Base-by-base conservation (phyloP, 2,888 invertebrate species). In the Agrotis exclamationis region DNA sequence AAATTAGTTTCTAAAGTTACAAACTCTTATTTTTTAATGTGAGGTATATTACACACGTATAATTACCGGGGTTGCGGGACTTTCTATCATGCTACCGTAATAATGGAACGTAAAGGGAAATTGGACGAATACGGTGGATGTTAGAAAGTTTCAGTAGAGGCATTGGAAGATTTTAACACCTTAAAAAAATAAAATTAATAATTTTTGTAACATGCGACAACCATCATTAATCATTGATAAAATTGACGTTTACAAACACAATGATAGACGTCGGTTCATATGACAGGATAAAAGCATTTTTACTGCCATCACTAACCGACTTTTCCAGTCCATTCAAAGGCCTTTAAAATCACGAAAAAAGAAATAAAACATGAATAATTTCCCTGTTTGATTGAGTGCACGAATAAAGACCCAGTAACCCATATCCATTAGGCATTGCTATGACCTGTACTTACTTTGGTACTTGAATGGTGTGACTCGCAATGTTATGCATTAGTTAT, bases 401-500 rank as follows among this genome's bases (percentile, higher is more conserved):
- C 51, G 65, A 70, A 74, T 75, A 70, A 78, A 83, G 72, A 66
- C 50, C 72, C 59, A 74, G 74, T 83, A 70, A 85, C 79, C 74
- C 59, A 83, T 71, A 74, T 76, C 71, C 78, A 79, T 85, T 83
- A 76, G 76, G 56, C 57, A 28, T 47, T 22, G 69, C 48, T 50
- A 56, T 45, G 57, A 39, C 16, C 22, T 33, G 44, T 68, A 76
- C 62, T 70, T 33, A 65, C 22, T 28, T 28, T n/a, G 16, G 69
- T 66, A 72, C 57, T 51, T 54, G 48, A 39, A 58, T 69, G 48
- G 51, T 65, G 63, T 48, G 67, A 69, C 76, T 74, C 60, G 67
- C 57, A 63, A 78, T 74, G 76, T 78, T 80, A 82, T 76, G 79
- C 66, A 64, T 81, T 66, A 51, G 74, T 75, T 74, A 80, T 76